Evolutionary conservation across 2,888 invertebrate species (phyloP), one percentile per base, ranked within the genome.

Genomic region (Arctia plantaginis): DNA sequence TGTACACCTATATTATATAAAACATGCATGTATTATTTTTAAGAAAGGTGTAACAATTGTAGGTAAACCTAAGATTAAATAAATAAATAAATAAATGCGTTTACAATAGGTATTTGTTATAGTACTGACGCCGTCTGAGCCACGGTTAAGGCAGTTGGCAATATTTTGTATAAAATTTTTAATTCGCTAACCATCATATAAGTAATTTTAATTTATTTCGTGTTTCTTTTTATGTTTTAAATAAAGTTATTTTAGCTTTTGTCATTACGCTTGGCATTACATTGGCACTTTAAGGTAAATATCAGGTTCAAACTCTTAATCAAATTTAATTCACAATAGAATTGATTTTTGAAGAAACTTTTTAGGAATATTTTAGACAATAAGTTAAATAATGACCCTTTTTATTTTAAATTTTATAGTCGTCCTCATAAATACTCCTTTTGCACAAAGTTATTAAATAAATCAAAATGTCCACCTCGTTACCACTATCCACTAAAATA

Each of bases 391-490:
- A 55, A 23, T 3, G 7, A 23, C 18, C 18, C 20, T 47, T 18
- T 23, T 23, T 23, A 7, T 55, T 23, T 10, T 23, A 10, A n/a
- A 55, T 1, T 1, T 55, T n/a, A n/a, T n/a, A 55, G 3, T 55
- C 7, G 51, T 23, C 23, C 23, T 7, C 51, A 51, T 23, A 23
- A 55, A 55, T 23, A 51, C 23, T 51, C 8, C 23, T 7, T 51
- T 47, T 20, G 0, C 15, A 7, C 2, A 8, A 65, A 33, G 35
- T 2, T 10, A 65, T 18, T 23, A 23, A 6, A 20, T 66, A 8
- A 51, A 73, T 69, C 41, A 77, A 82, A 80, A 77, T 81, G 76
- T 64, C 72, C 66, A 78, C 72, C 74, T 76, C 73, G 66, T 79
- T 80, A 81, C 82, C 27, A 69, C 20, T 76, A 75, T 76, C 39